phyloP scores from a whole-genome alignment of 2,797 vertebrate genomes.

The Sebastes dallii region DNA sequence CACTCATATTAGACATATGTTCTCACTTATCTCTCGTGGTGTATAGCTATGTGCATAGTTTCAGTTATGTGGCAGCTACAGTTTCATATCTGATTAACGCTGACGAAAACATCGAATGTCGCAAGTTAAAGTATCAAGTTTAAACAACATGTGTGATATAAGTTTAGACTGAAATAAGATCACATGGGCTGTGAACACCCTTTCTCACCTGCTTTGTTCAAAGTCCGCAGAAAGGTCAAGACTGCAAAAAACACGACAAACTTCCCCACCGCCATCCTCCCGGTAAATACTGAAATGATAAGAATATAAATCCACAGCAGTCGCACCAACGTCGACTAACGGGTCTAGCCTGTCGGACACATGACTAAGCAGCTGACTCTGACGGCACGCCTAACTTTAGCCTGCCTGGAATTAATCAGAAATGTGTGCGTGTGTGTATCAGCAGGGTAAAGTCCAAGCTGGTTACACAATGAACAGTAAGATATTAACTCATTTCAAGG shows the following conservation, averaged over 20 bases:
- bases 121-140: not conserved
- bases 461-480: no score
- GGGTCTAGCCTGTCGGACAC: fast-evolving
- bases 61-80: not conserved
- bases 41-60: no score
- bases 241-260: fast-evolving
- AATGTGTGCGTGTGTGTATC: not conserved
- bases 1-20: not conserved
- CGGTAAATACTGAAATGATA: not conserved
- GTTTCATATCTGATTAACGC: not conserved
- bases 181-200: not conserved
- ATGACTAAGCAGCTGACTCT: not conserved
- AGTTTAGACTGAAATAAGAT: not conserved
- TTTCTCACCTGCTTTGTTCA: conserved; percentile 14
- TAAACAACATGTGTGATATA: not conserved
- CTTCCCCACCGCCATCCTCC: fast-evolving
- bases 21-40: not conserved
- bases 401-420: fast-evolving
- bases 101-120: not conserved
- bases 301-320: not conserved
- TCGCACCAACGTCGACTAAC: not conserved
- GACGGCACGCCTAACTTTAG: not conserved
- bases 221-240: not conserved
- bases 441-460: no score
- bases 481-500: no score